These are phyloP conservation scores for Apodemus speciosus DNA, from an alignment of 2,113 vertebrate genomes.

Conservation along the genomic window DNA sequence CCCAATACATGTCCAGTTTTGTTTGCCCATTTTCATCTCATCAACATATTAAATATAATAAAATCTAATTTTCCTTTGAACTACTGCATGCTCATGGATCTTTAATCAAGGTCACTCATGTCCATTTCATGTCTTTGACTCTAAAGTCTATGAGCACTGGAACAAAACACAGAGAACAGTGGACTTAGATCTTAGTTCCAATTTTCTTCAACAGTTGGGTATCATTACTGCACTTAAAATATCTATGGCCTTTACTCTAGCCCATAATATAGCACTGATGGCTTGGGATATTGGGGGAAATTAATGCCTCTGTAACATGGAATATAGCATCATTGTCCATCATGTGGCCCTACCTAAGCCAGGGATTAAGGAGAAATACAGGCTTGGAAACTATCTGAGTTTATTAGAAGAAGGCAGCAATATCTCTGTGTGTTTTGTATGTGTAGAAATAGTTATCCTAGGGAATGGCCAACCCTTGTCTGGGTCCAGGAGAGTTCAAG, in stretches of 20 bases:
- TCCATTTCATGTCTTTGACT: not conserved
- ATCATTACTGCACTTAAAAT: not conserved
- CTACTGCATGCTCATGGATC: not conserved
- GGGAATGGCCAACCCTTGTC: not conserved
- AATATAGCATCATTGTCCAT: not conserved
- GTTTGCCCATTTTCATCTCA: not conserved
- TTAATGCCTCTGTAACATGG: not conserved
- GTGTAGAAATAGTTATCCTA: constrained; percentile 1
- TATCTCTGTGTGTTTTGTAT: not conserved
- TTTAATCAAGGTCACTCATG: not conserved
- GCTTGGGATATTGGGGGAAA: constrained; percentile 22
- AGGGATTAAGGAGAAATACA: not conserved
- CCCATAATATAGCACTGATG: constrained; percentile 20
- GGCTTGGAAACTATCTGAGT: constrained; percentile 4
- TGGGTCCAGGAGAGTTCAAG: not conserved
- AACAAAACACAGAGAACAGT: not conserved
- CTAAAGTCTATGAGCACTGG: not conserved
- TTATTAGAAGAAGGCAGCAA: not conserved
- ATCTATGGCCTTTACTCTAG: not conserved
- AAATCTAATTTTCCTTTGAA: not conserved
- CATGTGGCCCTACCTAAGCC: not conserved
- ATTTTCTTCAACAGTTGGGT: not conserved
- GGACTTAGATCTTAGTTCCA: not conserved
- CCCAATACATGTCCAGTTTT: not conserved
- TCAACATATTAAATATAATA: not conserved